phyloP scores from a whole-genome alignment of 92 coral and sea anemone genomes.

The Montipora capitata region DNA sequence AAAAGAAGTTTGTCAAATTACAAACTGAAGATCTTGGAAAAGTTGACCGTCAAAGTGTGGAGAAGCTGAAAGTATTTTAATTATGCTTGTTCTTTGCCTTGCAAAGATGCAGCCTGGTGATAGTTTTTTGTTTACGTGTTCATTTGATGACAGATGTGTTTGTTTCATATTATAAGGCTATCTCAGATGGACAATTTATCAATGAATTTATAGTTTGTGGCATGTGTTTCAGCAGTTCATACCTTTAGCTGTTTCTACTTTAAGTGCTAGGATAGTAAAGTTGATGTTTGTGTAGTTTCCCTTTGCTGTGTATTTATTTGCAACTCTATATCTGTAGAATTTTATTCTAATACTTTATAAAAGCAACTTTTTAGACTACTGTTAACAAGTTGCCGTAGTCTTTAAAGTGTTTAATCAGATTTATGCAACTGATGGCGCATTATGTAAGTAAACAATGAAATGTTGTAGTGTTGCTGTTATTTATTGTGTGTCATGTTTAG shows the following conservation, averaged over 20 bases:
- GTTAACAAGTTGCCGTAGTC: no score
- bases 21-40: background rate
- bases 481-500: background rate
- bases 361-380: no score
- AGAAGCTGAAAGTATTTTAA: constrained; percentile 14
- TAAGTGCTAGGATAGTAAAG: constrained; percentile 1
- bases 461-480: background rate
- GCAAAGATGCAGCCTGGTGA: background rate
- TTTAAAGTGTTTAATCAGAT: background rate
- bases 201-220: background rate
- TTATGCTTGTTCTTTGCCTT: background rate
- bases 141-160: no score
- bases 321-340: background rate
- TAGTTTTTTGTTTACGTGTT: background rate
- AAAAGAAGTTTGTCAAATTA: no score
- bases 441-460: constrained; percentile 1
- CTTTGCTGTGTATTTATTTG: background rate
- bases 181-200: background rate
- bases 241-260: constrained; percentile 6
- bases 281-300: constrained; percentile 14
- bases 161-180: background rate
- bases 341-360: no score
- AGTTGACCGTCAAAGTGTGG: background rate
- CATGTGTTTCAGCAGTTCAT: constrained; percentile 6
- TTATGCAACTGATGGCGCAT: background rate